Evolutionary conservation across 1,140 invertebrate genomes (phyloP), one percentile per base, ranked within the genome.

Genomic region (Scaptomyza montana): DNA sequence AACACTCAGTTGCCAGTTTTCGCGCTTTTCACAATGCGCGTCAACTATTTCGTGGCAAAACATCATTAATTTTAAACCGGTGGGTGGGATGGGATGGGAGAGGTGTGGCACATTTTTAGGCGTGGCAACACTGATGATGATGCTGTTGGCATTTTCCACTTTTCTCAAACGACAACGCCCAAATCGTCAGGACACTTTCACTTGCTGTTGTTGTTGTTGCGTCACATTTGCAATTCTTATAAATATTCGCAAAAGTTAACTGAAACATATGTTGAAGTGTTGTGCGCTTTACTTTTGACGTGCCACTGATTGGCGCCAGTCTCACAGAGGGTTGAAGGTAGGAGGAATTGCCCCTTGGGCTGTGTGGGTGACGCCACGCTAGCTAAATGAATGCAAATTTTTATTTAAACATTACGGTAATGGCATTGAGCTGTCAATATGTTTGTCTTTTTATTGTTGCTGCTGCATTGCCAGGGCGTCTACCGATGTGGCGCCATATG

Each of bases 391-490:
- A 87, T 86, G 82, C 82, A 86, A 86, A 86, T 86, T 86, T 86
- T 77, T 87, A 87, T 89, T 86, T 86, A 86, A 86, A 86, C 82
- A 86, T 86, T 87, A 77, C 82, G 53, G 64, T 87, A 86, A 86
- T 79, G 76, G 84, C 76, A 86, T 87, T 86, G 82, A 86, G 82
- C 84, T 86, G 82, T 86, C 82, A 86, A 86, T 86, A 86, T 78
- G 84, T 82, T 82, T 87, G 82, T 73, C 77, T 82, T 73, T 81
- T 73, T 74, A 82, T 82, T 82, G 82, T 78, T 57, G 33, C 8
- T 28, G 36, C 70, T 53, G 13, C 51, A 66, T 36, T 46, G 64
- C 13, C 30, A 9, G 39, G 21, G 39, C 8, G 21, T 25, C 21
- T 25, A 1, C 21, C 2, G 36, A 21, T 33, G 13, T 39, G 46